A percentile compares a stretch with the other conserved stretches of the same genome.
These are phyloP conservation scores for Pollenia labialis DNA, from an alignment of 2,888 invertebrate genomes.

Conservation along the genomic window DNA sequence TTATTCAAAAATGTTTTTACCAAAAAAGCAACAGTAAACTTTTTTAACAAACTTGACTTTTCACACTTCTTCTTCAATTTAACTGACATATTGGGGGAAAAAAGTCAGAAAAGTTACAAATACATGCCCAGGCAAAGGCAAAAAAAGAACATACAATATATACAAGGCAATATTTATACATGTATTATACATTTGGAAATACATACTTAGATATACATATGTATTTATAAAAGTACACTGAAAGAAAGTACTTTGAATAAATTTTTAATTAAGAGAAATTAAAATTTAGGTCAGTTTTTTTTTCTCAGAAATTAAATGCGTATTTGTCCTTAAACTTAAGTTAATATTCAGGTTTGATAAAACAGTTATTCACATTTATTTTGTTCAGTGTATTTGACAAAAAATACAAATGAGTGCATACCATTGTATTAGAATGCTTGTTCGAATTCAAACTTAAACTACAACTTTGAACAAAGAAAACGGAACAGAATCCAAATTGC, in stretches of 20 bases:
- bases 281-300: too few species aligned
- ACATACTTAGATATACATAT: too few species aligned
- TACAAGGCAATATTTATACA: not conserved
- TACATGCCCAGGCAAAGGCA: constrained; percentile 30
- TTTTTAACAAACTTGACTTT: constrained; percentile 75
- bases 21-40: constrained; percentile 70
- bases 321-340: too few species aligned
- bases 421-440: constrained; percentile 21
- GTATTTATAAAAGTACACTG: too few species aligned
- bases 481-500: constrained; percentile 50
- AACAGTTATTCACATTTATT: not conserved
- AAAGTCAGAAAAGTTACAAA: constrained; percentile 59
- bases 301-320: too few species aligned
- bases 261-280: too few species aligned
- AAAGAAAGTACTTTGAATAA: too few species aligned
- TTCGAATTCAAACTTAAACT: not conserved
- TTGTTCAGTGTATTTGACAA: constrained; percentile 2
- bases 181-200: too few species aligned
- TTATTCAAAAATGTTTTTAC: constrained; percentile 74
- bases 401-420: not conserved
- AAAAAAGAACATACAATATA: not conserved
- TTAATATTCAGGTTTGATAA: too few species aligned
- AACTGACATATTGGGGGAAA: constrained; percentile 50
- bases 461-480: constrained; percentile 55
- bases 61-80: constrained; percentile 73